Conservation (phyloP, 2,888 invertebrate species). For the Acanthoscelides obtectus region DNA sequence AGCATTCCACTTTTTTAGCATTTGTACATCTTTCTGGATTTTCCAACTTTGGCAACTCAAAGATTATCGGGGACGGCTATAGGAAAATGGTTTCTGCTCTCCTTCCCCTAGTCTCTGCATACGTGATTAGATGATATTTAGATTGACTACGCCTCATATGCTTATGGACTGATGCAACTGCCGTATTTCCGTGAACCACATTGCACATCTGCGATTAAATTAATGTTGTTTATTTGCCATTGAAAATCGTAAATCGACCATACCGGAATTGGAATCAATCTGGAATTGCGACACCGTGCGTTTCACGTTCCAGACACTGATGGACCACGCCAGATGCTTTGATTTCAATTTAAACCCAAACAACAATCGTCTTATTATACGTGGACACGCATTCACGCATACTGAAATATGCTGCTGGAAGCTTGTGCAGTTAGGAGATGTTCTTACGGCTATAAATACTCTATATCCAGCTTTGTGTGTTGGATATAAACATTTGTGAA, state of each 20-base stretch:
- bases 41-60: no score
- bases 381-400: neutral
- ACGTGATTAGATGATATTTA: no score
- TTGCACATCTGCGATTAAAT: neutral
- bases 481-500: neutral
- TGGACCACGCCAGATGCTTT: neutral
- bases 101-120: no score
- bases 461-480: neutral
- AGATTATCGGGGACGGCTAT: no score
- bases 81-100: no score
- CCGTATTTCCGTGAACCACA: neutral
- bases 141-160: no score
- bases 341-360: neutral
- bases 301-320: neutral
- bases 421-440: neutral
- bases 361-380: neutral
- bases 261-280: neutral
- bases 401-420: neutral
- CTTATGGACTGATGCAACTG: neutral
- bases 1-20: no score
- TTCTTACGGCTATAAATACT: neutral
- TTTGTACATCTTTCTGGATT: no score
- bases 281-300: neutral
- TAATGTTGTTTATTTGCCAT: neutral
- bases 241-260: neutral